A percentile compares a stretch with the other conserved stretches of the same genome.
These are phyloP conservation scores for Macrobrachium nipponense DNA, from an alignment of 1,140 invertebrate species.

Conservation along the genomic window DNA sequence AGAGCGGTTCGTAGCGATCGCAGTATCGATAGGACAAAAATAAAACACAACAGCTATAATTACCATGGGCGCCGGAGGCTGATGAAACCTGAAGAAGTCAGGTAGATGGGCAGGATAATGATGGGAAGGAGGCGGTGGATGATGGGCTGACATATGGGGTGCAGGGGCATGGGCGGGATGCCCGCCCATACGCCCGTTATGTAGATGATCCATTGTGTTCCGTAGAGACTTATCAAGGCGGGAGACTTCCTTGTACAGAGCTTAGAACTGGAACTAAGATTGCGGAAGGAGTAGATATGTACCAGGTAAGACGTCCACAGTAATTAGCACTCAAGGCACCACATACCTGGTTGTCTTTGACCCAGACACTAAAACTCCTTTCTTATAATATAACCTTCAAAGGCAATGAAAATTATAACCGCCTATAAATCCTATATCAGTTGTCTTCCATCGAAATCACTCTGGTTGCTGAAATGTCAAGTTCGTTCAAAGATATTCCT, in stretches of 20 bases:
- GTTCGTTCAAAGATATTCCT: no score
- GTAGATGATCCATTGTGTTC: conserved; percentile 27
- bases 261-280: background rate
- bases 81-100: conserved; percentile 47
- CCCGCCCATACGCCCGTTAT: conserved; percentile 35
- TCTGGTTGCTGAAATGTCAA: no score
- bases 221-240: background rate
- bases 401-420: no score
- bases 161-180: conserved; percentile 25
- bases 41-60: conserved; percentile 24
- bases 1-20: background rate
- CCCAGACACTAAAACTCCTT: no score
- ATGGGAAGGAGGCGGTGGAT: conserved; percentile 13
- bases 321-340: no score
- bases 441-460: no score
- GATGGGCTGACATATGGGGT: conserved; percentile 15
- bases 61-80: conserved; percentile 49
- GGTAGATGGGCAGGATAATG: conserved; percentile 35
- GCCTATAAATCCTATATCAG: no score
- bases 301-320: no score
- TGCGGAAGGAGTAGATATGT: no score
- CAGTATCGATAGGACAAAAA: background rate
- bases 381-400: no score
- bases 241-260: background rate
- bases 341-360: no score